phyloP scores from a whole-genome alignment of 2,797 vertebrate species.

The Gouania willdenowi region DNA sequence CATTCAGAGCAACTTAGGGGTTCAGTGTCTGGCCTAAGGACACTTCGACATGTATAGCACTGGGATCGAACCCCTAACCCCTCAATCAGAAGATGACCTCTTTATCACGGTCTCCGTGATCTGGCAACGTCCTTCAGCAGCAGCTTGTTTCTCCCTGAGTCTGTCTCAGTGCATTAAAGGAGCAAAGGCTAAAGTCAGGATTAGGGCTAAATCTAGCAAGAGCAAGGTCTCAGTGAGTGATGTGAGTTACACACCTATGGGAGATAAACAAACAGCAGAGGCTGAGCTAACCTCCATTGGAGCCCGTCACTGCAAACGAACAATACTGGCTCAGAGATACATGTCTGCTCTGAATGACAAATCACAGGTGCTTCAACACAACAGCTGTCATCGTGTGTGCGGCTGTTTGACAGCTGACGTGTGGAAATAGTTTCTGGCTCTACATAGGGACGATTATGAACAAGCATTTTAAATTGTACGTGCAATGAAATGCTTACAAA shows the following conservation, averaged over 20 bases:
- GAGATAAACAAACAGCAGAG: not conserved
- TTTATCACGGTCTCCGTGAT: no score
- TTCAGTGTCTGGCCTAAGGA: no score
- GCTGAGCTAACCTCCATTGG: not conserved
- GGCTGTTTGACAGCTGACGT: slow-evolving; percentile 51
- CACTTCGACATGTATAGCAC: no score
- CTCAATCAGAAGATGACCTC: not conserved
- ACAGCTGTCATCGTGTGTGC: slow-evolving; percentile 28
- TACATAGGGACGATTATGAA: slow-evolving; percentile 6
- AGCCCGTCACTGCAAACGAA: not conserved
- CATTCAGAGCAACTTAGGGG: no score
- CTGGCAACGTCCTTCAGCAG: slow-evolving; percentile 2
- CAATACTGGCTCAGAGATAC: slow-evolving; percentile 11
- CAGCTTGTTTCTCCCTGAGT: slow-evolving; percentile 14
- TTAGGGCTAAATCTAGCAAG: slow-evolving; percentile 50
- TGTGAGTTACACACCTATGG: no score
- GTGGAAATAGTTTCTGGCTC: slow-evolving; percentile 39
- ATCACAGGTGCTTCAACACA: slow-evolving; percentile 45
- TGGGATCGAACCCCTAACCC: no score
- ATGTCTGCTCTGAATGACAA: slow-evolving; percentile 47
- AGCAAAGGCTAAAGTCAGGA: slow-evolving; percentile 51
- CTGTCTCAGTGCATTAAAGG: slow-evolving; percentile 40
- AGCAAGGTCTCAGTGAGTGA: not conserved
- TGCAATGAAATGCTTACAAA: no score
- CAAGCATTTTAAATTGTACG: not conserved